Evolutionary conservation across 92 coral and sea anemone genomes (phyloP), one percentile per base, ranked within the genome.

Genomic region (Actinostola sp.): DNA sequence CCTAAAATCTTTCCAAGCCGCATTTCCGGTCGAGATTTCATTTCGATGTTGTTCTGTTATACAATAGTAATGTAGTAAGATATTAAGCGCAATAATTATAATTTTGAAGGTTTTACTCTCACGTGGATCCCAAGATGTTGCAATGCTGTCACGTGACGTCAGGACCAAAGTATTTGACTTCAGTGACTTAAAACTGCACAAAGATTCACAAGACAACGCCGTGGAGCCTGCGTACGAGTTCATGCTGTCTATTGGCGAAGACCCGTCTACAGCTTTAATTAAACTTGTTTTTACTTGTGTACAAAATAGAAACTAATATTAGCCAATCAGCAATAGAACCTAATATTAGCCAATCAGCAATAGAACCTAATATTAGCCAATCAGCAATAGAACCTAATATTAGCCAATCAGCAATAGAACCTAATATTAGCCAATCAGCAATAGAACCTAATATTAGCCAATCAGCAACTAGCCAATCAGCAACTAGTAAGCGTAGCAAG

Each of bases 131-230:
- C 44, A 83, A 30, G 71, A 82, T 6, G 77, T 89, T 50, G 55
- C 53, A 60, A 90, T 82, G 67, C 80, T 90, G 20, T 43, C 56
- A 13, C 82, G 89, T n/a, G 92, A 90, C 43, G 67, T 59, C 52
- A 80, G 84, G 42, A 86, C 89, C 61, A 87, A 90, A 71, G 96
- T 90, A 49, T 86, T 90, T 44, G 91, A 86, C 49, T 86, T 87
- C 64, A 61, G 55, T n/a, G 84, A 66, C 21, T 33, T 28, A 28
- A 20, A n/a, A 6, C 44, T 14, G 25, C 24, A n/a, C 13, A 35
- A 33, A 32, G 41, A 50, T 31, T 28, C 13, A 32, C 34, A 68
- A n/a, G 13, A 28, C 60, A 68, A 68, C 48, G 26, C 17, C 34
- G 32, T 23, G 15, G 45, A 24, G 1, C 19, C 66, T 31, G 10